Conservation (phyloP, 1,140 invertebrate genomes). For the Polyergus mexicanus region DNA sequence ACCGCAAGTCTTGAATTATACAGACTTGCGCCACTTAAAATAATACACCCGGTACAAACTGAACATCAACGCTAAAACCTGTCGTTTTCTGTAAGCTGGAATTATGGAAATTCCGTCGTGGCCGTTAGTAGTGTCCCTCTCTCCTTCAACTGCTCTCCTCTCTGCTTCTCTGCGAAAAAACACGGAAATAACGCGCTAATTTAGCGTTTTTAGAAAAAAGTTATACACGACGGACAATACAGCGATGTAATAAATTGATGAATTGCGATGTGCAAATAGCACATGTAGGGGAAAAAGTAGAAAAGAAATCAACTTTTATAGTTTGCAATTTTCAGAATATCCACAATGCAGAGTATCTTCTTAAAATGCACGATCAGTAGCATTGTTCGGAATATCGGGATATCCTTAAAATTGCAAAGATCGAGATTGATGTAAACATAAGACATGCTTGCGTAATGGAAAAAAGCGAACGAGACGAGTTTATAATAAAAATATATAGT, state of each 20-base stretch:
- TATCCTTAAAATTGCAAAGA: background rate
- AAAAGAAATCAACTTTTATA: background rate
- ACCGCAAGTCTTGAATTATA: slow-evolving; percentile 83
- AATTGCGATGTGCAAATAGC: background rate
- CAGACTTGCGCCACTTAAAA: slow-evolving; percentile 85
- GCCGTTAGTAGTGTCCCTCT: slow-evolving; percentile 50
- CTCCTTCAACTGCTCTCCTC: background rate
- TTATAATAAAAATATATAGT: slow-evolving; percentile 32
- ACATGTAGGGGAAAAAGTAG: background rate
- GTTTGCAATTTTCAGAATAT: background rate
- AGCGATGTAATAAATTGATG: background rate
- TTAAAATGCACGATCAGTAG: background rate
- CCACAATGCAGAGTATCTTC: background rate
- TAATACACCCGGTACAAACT: slow-evolving; percentile 86
- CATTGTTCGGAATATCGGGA: slow-evolving; percentile 1
- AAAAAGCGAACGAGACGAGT: slow-evolving; percentile 8
- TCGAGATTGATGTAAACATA: slow-evolving; percentile 10
- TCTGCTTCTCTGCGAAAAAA: slow-evolving; percentile 12
- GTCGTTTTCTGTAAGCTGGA: slow-evolving; percentile 86
- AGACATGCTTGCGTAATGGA: background rate
- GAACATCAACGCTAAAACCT: slow-evolving; percentile 86
- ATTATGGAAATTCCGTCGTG: slow-evolving; percentile 84
- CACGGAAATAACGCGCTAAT: slow-evolving; percentile 47
- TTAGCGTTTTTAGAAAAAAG: slow-evolving; percentile 33
- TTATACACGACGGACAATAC: background rate